These are phyloP conservation scores for Gouania willdenowi DNA, from an alignment of 2,797 vertebrate genomes.

Conservation along the genomic window DNA sequence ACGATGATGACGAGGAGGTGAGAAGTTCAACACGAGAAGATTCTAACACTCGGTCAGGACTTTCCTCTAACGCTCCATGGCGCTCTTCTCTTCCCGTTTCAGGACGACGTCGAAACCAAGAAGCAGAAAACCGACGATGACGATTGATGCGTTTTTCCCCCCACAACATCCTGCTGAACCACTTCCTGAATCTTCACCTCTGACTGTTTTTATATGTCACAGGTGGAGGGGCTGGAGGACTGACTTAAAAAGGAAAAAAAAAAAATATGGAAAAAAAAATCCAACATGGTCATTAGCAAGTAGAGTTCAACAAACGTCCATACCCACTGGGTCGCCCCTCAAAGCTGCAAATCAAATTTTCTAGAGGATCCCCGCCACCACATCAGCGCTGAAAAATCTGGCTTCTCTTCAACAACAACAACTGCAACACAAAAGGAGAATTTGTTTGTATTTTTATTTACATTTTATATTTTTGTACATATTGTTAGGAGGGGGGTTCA, in stretches of 20 bases:
- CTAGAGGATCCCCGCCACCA: conserved; percentile 66
- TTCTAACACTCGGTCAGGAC: too few relatives aligned
- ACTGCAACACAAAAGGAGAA: conserved; percentile 83
- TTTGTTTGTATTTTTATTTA: conserved; percentile 99
- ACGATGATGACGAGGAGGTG: conserved; percentile 80
- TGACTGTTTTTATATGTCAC: conserved; percentile 64
- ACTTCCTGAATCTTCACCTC: conserved; percentile 68
- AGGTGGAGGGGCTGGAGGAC: conserved; percentile 66
- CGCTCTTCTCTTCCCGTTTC: conserved; percentile 21
- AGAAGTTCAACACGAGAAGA: neutral
- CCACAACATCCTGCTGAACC: conserved; percentile 60
- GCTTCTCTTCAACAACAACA: conserved; percentile 77
- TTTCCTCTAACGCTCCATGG: neutral
- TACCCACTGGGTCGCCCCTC: conserved; percentile 39
- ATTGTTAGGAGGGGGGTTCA: conserved; percentile 84
- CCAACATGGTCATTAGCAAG: conserved; percentile 86
- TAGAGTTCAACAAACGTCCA: conserved; percentile 74
- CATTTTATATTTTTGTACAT: conserved; percentile 99
- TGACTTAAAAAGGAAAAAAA: conserved; percentile 46
- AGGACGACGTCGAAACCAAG: conserved; percentile 90
- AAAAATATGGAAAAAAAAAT: conserved; percentile 44
- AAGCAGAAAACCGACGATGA: conserved; percentile 92
- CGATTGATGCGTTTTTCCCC: conserved; percentile 70
- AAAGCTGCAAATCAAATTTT: conserved; percentile 57
- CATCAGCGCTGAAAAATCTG: conserved; percentile 61